Evolutionary conservation across 1,140 invertebrate genomes (phyloP).

Genomic region (Diploscapter pachys): DNA sequence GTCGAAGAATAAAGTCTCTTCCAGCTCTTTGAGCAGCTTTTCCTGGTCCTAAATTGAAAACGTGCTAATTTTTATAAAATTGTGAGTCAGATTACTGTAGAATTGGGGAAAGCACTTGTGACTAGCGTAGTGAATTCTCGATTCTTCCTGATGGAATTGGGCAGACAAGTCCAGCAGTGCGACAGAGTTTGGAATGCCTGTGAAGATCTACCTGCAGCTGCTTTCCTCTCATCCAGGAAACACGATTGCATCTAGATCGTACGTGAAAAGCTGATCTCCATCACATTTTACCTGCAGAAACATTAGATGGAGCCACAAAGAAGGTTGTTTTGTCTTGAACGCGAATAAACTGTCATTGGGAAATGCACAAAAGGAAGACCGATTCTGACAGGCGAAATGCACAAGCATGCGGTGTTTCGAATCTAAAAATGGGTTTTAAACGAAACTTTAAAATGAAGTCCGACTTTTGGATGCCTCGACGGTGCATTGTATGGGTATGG

Average conservation of each 20-base stretch:
- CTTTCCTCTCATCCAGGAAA: background rate
- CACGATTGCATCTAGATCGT: constrained; percentile 21
- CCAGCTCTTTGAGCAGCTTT: constrained; percentile 76
- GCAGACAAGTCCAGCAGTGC: constrained; percentile 79
- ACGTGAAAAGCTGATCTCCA: too few relatives aligned
- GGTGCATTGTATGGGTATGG: constrained; percentile 52
- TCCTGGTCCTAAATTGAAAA: constrained; percentile 73
- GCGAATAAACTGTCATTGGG: constrained; percentile 74
- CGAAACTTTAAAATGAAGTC: background rate
- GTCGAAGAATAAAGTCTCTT: constrained; percentile 82
- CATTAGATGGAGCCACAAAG: constrained; percentile 91
- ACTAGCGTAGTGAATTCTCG: constrained; percentile 78
- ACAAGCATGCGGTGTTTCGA: constrained; percentile 67
- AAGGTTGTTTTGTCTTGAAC: constrained; percentile 78
- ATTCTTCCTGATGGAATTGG: constrained; percentile 76
- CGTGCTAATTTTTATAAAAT: constrained; percentile 1
- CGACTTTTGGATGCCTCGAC: constrained; percentile 47
- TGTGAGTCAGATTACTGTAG: constrained; percentile 67
- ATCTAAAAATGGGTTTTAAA: constrained; percentile 27
- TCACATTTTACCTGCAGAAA: constrained; percentile 79
- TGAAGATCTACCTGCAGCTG: constrained; percentile 4
- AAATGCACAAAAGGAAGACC: constrained; percentile 75
- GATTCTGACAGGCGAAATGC: constrained; percentile 75
- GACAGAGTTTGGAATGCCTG: constrained; percentile 23
- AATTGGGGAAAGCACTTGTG: constrained; percentile 82